phyloP scores from a whole-genome alignment of 2,888 invertebrate species.

The Parnassius mnemosyne region DNA sequence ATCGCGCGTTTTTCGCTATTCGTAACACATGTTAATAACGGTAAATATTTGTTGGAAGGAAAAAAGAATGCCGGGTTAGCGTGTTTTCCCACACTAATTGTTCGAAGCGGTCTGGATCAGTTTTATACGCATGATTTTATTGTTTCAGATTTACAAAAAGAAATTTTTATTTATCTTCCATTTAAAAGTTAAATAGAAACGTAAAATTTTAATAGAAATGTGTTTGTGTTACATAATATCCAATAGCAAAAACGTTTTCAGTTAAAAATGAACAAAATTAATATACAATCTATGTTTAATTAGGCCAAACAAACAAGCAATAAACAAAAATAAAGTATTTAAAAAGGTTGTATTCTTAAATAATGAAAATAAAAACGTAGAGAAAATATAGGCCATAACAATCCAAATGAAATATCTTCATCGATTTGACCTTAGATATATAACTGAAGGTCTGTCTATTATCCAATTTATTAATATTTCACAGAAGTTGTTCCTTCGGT shows the following conservation, averaged over 20 bases:
- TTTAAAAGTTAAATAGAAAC: background rate
- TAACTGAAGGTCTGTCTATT: slow-evolving; percentile 14
- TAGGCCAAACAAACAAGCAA: background rate
- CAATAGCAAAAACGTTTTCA: background rate
- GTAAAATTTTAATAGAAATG: background rate
- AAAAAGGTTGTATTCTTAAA: background rate
- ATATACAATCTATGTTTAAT: background rate
- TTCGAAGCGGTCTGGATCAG: slow-evolving; percentile 49
- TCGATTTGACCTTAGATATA: slow-evolving; percentile 19
- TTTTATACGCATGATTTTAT: slow-evolving; percentile 34
- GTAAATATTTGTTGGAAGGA: slow-evolving; percentile 53
- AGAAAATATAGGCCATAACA: background rate
- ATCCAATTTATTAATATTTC: slow-evolving; percentile 2
- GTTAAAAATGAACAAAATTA: background rate
- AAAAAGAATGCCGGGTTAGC: slow-evolving; percentile 37
- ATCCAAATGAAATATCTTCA: slow-evolving; percentile 19
- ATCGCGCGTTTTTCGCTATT: slow-evolving; percentile 47
- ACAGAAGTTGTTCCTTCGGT: background rate
- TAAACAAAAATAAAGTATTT: background rate
- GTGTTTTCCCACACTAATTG: slow-evolving; percentile 63
- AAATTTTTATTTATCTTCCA: slow-evolving; percentile 10
- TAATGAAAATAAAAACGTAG: background rate
- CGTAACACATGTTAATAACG: slow-evolving; percentile 45
- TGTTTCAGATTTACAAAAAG: slow-evolving; percentile 6
- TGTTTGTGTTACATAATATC: slow-evolving; percentile 2